Conservation (phyloP, 2,888 invertebrate species). For the Xestia c-nigrum region DNA sequence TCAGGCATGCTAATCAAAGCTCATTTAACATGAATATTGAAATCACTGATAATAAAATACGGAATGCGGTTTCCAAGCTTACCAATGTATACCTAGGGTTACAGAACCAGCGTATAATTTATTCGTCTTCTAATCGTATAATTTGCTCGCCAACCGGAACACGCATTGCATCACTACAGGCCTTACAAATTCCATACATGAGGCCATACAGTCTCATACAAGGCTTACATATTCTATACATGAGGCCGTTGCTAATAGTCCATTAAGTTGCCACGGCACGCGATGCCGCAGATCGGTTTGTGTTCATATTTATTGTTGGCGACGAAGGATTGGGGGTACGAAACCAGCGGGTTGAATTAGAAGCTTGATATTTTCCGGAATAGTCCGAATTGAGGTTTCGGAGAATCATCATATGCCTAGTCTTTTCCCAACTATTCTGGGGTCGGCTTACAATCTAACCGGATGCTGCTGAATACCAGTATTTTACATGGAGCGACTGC, state of each 20-base stretch:
- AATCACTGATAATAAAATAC: background rate
- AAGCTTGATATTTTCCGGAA: background rate
- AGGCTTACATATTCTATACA: constrained; percentile 67
- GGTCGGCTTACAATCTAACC: too few relatives aligned
- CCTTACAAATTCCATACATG: constrained; percentile 65
- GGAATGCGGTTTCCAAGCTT: background rate
- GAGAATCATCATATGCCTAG: too few relatives aligned
- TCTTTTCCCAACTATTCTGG: too few relatives aligned
- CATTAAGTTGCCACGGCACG: constrained; percentile 86
- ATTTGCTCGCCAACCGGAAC: constrained; percentile 25
- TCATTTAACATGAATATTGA: background rate
- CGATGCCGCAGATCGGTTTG: constrained; percentile 82
- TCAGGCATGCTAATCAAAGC: background rate
- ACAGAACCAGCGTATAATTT: background rate
- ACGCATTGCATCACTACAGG: constrained; percentile 54
- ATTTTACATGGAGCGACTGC: too few relatives aligned
- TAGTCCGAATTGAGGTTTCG: background rate
- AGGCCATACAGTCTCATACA: constrained; percentile 53
- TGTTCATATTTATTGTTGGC: constrained; percentile 83
- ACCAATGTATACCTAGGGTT: background rate
- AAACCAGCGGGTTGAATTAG: constrained; percentile 46
- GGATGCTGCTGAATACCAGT: too few relatives aligned
- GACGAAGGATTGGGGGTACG: constrained; percentile 70
- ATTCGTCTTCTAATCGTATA: background rate
- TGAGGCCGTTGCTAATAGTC: constrained; percentile 79